A percentile compares a stretch with the other conserved stretches of the same genome.
Evolutionary conservation across 2,113 vertebrate species (phyloP).

Genomic region (Petroica traversi): DNA sequence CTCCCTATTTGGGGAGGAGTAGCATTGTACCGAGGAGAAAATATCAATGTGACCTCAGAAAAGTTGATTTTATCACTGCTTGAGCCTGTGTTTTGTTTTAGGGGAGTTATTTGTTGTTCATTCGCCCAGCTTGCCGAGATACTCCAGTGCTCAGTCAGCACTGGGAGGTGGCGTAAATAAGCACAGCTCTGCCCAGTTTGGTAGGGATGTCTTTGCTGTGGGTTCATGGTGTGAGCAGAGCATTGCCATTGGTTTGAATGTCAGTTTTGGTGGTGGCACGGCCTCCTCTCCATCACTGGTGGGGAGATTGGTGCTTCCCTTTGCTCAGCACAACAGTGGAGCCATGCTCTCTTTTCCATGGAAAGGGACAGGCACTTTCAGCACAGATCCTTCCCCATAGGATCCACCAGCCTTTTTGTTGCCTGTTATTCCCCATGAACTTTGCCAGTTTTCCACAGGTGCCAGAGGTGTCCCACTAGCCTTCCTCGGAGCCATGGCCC

Average conservation of each 20-base stretch:
- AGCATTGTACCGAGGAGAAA: not conserved
- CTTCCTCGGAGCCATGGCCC: not conserved
- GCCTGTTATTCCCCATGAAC: not conserved
- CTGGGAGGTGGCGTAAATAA: not conserved
- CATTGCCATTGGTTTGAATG: not conserved
- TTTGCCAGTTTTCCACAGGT: not conserved
- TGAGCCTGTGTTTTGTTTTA: not conserved
- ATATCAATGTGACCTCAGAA: not conserved
- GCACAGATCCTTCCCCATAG: not conserved
- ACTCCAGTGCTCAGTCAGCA: not conserved
- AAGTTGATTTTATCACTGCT: not conserved
- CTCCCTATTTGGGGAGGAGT: not conserved
- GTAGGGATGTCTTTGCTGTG: not conserved
- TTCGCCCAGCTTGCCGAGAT: not conserved
- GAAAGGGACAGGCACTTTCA: too few relatives aligned
- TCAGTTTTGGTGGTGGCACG: not conserved
- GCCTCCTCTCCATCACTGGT: not conserved
- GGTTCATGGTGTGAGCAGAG: not conserved
- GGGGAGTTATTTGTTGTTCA: not conserved
- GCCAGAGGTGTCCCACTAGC: not conserved
- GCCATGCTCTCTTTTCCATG: not conserved
- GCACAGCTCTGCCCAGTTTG: not conserved
- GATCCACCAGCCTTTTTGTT: not conserved
- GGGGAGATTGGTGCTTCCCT: fast-evolving
- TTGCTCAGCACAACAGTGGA: fast-evolving